Percentiles rank a stretch among this genome's conserved stretches.
These are phyloP conservation scores for Anguilla pacifica DNA, from an alignment of 2,797 vertebrate species.

Conservation along the genomic window DNA sequence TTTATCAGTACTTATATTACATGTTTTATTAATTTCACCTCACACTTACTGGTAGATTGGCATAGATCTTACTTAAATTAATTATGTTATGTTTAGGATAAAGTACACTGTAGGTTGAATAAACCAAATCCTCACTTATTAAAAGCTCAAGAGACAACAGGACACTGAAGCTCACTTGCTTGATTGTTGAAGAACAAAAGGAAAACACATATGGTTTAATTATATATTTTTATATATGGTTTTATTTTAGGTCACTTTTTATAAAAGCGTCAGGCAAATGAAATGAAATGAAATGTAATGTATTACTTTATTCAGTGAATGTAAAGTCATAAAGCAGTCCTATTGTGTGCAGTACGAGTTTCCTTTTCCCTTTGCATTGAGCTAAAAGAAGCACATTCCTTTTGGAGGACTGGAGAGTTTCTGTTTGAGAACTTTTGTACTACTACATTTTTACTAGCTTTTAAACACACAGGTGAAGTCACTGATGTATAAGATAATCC, in stretches of 20 bases:
- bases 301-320: background rate
- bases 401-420: background rate
- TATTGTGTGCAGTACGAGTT: background rate
- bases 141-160: background rate
- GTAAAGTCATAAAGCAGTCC: background rate
- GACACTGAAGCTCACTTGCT: constrained; percentile 35
- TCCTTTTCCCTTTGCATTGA: background rate
- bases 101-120: background rate
- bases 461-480: background rate
- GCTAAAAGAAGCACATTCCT: background rate
- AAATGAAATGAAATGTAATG: too few relatives aligned
- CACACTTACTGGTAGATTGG: background rate
- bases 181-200: constrained; percentile 53
- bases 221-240: too few relatives aligned
- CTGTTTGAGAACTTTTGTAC: background rate
- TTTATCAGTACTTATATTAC: background rate
- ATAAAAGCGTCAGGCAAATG: too few relatives aligned
- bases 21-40: background rate
- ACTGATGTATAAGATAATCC: background rate
- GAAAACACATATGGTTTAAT: constrained; percentile 34
- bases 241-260: too few relatives aligned
- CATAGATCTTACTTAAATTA: background rate
- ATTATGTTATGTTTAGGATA: background rate
- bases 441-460: background rate
- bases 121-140: background rate